phyloP scores from a whole-genome alignment of 2,113 vertebrate species.

The Pavo muticus region DNA sequence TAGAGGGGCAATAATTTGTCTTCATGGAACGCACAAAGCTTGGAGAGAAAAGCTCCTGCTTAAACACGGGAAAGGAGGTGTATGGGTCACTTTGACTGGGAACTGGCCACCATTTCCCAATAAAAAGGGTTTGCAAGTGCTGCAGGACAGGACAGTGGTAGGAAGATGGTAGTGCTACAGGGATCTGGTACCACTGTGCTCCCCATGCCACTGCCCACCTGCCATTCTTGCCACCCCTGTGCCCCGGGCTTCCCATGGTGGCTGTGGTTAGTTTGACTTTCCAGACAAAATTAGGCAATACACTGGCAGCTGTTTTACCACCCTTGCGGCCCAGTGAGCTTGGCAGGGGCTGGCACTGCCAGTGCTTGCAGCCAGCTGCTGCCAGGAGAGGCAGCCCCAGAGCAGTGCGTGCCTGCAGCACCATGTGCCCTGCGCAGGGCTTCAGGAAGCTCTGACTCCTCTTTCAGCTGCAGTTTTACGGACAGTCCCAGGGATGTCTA shows the following conservation, averaged over 20 bases:
- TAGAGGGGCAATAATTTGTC: not conserved
- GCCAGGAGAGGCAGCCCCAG: not conserved
- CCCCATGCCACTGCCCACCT: not conserved
- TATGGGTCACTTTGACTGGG: conserved; percentile 27
- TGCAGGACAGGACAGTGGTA: not conserved
- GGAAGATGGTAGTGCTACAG: not conserved
- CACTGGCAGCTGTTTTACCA: not conserved
- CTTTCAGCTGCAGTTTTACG: not conserved
- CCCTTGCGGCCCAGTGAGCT: not conserved
- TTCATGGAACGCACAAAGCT: not conserved
- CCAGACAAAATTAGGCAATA: not conserved
- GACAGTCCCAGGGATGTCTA: not conserved
- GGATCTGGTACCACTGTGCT: not conserved
- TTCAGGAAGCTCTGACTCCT: not conserved
- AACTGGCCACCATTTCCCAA: not conserved
- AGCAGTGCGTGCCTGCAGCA: not conserved
- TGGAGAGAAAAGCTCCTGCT: not conserved
- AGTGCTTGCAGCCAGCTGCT: not conserved
- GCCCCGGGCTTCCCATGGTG: fast-evolving
- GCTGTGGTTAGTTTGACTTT: not conserved
- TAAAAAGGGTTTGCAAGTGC: not conserved
- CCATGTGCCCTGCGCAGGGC: not conserved
- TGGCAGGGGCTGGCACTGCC: not conserved
- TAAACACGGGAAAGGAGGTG: not conserved
- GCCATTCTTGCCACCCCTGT: not conserved